A percentile compares a stretch with the other conserved stretches of the same genome.
These are phyloP conservation scores for Panopea generosa DNA, from an alignment of 2,888 invertebrate genomes.

Conservation along the genomic window DNA sequence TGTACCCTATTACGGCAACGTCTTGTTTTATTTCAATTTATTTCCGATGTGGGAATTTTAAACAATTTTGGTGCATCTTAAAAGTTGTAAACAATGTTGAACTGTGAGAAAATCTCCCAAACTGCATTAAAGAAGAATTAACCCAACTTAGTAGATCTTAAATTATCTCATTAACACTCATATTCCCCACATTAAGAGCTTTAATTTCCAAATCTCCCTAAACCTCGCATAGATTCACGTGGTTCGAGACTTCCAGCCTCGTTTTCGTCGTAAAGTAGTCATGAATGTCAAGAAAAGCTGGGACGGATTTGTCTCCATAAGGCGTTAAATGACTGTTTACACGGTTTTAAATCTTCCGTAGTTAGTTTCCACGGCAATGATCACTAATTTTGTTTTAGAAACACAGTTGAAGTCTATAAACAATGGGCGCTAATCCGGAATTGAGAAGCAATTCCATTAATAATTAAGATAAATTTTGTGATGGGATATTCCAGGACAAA, in stretches of 20 bases:
- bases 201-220: slow-evolving; percentile 61
- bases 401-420: slow-evolving; percentile 55
- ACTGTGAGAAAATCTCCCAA: slow-evolving; percentile 55
- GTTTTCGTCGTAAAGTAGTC: slow-evolving; percentile 60
- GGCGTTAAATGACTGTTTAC: slow-evolving; percentile 59
- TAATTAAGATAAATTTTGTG: slow-evolving; percentile 74
- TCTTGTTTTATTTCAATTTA: no score
- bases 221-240: slow-evolving; percentile 55
- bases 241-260: slow-evolving; percentile 58
- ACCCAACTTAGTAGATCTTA: slow-evolving; percentile 59
- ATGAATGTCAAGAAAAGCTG: slow-evolving; percentile 44
- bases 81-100: slow-evolving; percentile 49
- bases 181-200: slow-evolving; percentile 59
- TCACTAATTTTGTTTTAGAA: slow-evolving; percentile 46
- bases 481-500: slow-evolving; percentile 72
- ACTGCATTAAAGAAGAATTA: slow-evolving; percentile 65
- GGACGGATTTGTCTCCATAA: slow-evolving; percentile 41
- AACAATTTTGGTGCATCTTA: slow-evolving; percentile 41
- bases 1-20: no score
- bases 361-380: slow-evolving; percentile 49
- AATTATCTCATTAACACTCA: slow-evolving; percentile 61
- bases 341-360: slow-evolving; percentile 55
- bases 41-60: slow-evolving; percentile 8
- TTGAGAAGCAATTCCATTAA: slow-evolving; percentile 62
- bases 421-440: slow-evolving; percentile 46